Base-by-base conservation (phyloP, 2,888 invertebrate species). In the Hirudinaria manillensis region DNA sequence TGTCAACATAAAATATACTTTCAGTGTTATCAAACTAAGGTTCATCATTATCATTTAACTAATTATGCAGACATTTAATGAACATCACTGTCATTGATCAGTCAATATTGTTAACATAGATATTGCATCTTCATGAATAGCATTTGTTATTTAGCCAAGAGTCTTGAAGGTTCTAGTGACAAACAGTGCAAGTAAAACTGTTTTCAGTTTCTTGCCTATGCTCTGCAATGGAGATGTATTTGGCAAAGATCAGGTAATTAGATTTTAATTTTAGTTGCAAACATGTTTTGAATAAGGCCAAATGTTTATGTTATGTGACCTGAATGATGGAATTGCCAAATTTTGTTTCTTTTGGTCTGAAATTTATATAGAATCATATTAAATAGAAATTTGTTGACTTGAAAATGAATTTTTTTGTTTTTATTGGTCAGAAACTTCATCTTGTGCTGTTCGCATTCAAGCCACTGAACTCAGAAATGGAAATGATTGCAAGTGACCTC, bases 381-480 rank as follows among this genome's bases (percentile, higher is more conserved):
- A 45, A 45, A 1, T 10, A 16, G 16, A 16, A 45, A 45, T 16
- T 45, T 45, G 45, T 45, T 45, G 45, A 45, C 3, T 4, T 3
- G 1, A 45, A 45, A 45, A 45, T 45, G 45, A 45, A 45, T 45
- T 45, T 10, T 24, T 61, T 61, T 61, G 21, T 4, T 61, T 10
- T 2, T 4, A 4, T 61, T 16, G 24, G 10, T 61, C 61, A 61
- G 73, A 61, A 21, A 36, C 13, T 73, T 34, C 36, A 61, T 13
- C 34, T 73, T 4, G 73, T 73, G n/a, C 32, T 73, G 65, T 73
- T 73, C 65, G 73, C 51, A 29, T 73, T 73, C 73, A 73, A 73
- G 24, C 73, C 73, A 1, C 24, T 73, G 21, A n/a, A 21, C 36
- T n/a, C 24, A 3, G 21, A 65, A 32, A 29, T 73, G 19, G 73